phyloP scores from a whole-genome alignment of 2,113 vertebrate species.

The Rutilus rutilus region DNA sequence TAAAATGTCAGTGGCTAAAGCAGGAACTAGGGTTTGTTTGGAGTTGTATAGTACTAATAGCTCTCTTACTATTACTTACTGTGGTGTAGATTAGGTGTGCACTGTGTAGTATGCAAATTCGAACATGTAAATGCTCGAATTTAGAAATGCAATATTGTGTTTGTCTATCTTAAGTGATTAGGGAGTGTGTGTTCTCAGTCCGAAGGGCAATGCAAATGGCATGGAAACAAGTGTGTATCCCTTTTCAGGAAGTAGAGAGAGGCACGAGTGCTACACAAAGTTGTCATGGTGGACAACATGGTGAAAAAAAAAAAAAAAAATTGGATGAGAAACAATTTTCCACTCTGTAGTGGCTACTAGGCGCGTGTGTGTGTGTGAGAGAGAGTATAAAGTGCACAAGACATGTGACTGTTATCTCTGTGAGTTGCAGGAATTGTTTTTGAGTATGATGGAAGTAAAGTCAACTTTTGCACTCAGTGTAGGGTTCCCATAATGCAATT shows the following conservation, averaged over 20 bases:
- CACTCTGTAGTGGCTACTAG: background rate
- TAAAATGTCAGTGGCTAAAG: slow-evolving; percentile 39
- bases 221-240: background rate
- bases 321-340: background rate
- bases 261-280: background rate
- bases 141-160: background rate
- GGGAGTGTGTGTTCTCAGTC: background rate
- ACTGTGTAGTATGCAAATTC: background rate
- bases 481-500: background rate
- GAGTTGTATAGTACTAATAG: background rate
- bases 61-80: background rate
- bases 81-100: background rate
- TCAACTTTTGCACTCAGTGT: background rate
- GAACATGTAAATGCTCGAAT: background rate
- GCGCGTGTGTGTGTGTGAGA: background rate
- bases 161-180: background rate
- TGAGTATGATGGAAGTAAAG: background rate
- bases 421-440: background rate
- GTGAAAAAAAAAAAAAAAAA: background rate
- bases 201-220: background rate
- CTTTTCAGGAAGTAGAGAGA: background rate
- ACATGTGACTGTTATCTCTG: background rate
- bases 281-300: background rate
- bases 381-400: background rate
- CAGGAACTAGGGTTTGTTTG: background rate